phyloP scores from a whole-genome alignment of 2,888 invertebrate species.

The Alloplasta piceator region DNA sequence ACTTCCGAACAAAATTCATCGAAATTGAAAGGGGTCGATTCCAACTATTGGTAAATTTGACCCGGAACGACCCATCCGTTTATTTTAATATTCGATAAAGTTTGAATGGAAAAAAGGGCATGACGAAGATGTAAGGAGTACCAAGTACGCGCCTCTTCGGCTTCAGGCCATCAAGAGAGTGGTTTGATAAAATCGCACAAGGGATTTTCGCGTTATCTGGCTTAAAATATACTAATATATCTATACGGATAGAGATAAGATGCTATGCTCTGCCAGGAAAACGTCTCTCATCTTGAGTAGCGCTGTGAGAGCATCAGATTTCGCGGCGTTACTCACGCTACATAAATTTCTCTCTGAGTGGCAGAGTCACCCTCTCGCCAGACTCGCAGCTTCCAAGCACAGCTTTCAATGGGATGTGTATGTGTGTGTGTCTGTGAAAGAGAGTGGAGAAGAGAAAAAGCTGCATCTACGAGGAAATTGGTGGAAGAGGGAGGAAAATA shows the following conservation, averaged over 20 bases:
- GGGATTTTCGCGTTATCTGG: conserved; percentile 48
- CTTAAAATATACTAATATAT: background rate
- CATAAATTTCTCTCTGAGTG: conserved; percentile 64
- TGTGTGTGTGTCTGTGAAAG: conserved; percentile 14
- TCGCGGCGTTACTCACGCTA: conserved; percentile 61
- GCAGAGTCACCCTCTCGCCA: conserved; percentile 44
- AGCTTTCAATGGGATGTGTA: conserved; percentile 22
- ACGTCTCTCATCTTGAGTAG: conserved; percentile 57
- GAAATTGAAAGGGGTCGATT: too few species aligned
- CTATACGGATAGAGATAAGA: conserved; percentile 27
- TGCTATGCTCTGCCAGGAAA: conserved; percentile 43
- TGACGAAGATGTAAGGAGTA: too few species aligned
- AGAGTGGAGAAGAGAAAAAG: conserved; percentile 22
- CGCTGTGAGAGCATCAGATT: conserved; percentile 62
- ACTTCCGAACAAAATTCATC: too few species aligned
- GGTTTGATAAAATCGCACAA: conserved; percentile 24
- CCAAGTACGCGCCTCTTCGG: too few species aligned
- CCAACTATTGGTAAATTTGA: too few species aligned
- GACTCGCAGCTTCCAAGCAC: conserved; percentile 21
- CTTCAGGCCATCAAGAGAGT: too few species aligned
- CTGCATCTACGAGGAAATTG: background rate
- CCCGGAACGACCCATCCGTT: too few species aligned
- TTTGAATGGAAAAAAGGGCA: too few species aligned
- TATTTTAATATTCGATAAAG: too few species aligned
- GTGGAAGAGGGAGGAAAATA: conserved; percentile 14